phyloP scores from a whole-genome alignment of 2,113 vertebrate species.

The Thryonomys swinderianus region DNA sequence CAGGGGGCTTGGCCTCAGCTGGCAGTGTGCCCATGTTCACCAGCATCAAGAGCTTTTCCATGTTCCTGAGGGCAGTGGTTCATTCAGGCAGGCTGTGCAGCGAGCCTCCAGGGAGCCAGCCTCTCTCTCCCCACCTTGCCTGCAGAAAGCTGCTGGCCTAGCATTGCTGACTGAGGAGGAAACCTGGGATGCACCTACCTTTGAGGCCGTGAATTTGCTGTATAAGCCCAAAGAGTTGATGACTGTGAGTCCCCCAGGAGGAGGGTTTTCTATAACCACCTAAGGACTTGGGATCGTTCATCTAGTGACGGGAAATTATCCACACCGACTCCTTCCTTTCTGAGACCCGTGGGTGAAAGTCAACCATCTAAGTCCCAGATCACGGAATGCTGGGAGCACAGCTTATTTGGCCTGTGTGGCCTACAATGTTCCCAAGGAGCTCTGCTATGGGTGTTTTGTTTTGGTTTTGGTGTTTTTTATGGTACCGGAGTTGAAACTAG shows the following conservation, averaged over 20 bases:
- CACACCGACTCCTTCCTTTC: not conserved
- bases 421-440: not conserved
- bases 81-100: not conserved
- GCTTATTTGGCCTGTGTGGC: not conserved
- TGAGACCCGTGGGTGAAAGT: not conserved
- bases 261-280: not conserved
- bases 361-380: not conserved
- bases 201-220: not conserved
- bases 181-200: not conserved
- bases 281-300: not conserved
- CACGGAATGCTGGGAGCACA: not conserved
- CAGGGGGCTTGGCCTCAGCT: slow-evolving; percentile 2
- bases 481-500: not conserved
- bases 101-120: not conserved
- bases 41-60: slow-evolving; percentile 64
- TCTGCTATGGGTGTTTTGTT: not conserved
- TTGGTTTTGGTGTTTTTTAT: no score
- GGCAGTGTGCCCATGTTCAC: not conserved
- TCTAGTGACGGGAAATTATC: not conserved
- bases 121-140: not conserved
- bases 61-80: slow-evolving; percentile 82
- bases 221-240: not conserved
- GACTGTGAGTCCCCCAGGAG: not conserved
- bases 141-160: not conserved
- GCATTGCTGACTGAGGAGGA: not conserved